Conservation (phyloP, 2,888 invertebrate species). For the Pandemis cinnamomeana region DNA sequence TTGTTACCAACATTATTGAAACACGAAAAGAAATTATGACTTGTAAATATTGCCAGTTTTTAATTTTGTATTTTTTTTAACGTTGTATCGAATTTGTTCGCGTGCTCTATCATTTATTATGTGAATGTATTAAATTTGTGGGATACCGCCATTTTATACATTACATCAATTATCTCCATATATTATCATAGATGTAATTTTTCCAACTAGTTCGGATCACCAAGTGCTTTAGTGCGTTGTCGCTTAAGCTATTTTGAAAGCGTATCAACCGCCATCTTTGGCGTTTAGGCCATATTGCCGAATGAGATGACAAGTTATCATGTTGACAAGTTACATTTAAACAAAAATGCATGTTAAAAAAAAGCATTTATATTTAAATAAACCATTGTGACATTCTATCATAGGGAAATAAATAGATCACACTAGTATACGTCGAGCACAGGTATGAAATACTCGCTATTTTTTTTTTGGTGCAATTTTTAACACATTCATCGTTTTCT, state of each 20-base stretch:
- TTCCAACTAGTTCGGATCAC: slow-evolving; percentile 7
- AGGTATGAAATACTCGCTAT: too few species aligned
- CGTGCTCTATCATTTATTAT: neutral
- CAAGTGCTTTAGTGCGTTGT: slow-evolving; percentile 23
- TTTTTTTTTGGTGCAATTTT: too few species aligned
- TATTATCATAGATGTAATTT: neutral
- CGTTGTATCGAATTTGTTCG: neutral
- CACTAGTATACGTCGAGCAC: too few species aligned
- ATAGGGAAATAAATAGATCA: too few species aligned
- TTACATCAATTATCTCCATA: neutral
- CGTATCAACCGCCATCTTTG: neutral
- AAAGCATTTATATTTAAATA: neutral
- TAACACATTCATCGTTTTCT: neutral
- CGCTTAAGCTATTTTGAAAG: neutral
- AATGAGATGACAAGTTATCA: too few species aligned
- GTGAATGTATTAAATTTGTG: too few species aligned
- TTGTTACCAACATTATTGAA: too few species aligned
- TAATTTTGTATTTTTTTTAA: too few species aligned
- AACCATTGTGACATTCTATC: too few species aligned
- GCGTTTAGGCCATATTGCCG: neutral
- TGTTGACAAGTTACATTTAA: too few species aligned
- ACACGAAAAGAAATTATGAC: neutral
- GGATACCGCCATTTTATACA: neutral
- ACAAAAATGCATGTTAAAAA: neutral
- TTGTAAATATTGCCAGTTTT: neutral